These are phyloP conservation scores for Albula goreensis DNA, from an alignment of 2,113 vertebrate genomes.

Conservation along the genomic window DNA sequence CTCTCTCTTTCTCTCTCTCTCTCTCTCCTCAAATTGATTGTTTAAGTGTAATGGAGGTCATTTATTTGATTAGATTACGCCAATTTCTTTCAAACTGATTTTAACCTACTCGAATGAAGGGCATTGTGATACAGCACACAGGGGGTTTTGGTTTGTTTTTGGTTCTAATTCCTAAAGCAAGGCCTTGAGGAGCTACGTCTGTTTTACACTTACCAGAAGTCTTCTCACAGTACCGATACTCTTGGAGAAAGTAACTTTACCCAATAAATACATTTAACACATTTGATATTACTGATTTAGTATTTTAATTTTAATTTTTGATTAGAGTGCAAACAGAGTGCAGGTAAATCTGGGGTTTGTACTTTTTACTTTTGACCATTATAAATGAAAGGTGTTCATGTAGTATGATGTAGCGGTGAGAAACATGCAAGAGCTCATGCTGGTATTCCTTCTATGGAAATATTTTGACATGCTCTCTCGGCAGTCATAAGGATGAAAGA, in stretches of 20 bases:
- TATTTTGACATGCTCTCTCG: constrained; percentile 7
- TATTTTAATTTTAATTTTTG: background rate
- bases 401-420: constrained; percentile 42
- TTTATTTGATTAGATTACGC: constrained; percentile 38
- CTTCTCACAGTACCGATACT: background rate
- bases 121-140: constrained; percentile 5
- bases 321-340: too few species aligned
- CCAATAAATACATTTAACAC: background rate
- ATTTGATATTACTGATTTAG: background rate
- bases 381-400: background rate
- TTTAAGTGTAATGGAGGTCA: constrained; percentile 36
- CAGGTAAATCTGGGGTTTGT: background rate
- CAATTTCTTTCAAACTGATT: constrained; percentile 28
- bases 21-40: constrained; percentile 22
- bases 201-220: background rate
- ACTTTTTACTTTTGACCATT: background rate
- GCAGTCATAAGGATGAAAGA: background rate
- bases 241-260: background rate
- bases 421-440: constrained; percentile 43
- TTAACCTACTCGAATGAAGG: constrained; percentile 31
- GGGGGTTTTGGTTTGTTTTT: constrained; percentile 57
- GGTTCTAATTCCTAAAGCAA: constrained; percentile 3
- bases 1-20: background rate
- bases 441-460: background rate
- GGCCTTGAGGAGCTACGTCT: background rate